Conservation (phyloP, 2,888 invertebrate genomes). For the Drosophila quasianomalipes region DNA sequence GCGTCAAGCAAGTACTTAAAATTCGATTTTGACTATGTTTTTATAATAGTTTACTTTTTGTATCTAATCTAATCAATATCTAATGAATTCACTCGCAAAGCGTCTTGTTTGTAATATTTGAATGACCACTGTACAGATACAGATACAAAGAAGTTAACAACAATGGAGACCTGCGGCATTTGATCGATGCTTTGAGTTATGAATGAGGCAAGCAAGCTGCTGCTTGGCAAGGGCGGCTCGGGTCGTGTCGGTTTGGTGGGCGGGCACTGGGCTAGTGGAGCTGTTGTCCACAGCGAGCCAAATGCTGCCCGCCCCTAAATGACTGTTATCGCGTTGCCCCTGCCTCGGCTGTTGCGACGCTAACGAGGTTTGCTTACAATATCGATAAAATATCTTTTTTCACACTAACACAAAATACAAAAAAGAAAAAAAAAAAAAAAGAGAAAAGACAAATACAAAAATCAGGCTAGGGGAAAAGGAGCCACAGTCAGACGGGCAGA, state of each 20-base stretch:
- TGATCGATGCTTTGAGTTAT: slow-evolving; percentile 61
- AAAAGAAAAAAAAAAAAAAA: background rate
- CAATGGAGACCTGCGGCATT: slow-evolving; percentile 29
- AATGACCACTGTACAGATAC: background rate
- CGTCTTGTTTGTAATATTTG: background rate
- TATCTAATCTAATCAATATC: background rate
- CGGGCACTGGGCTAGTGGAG: slow-evolving; percentile 1
- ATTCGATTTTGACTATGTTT: background rate
- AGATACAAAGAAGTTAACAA: background rate
- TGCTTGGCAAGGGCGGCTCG: background rate
- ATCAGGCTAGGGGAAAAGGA: background rate
- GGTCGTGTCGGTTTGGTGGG: background rate
- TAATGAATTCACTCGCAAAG: background rate
- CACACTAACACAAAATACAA: background rate
- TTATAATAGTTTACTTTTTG: background rate
- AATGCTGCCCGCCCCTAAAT: slow-evolving; percentile 32
- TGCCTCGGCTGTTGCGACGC: slow-evolving; percentile 11
- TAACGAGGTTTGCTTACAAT: slow-evolving; percentile 73
- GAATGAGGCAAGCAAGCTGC: slow-evolving; percentile 43
- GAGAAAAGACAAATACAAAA: background rate
- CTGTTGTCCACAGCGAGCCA: background rate
- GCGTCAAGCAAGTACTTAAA: background rate
- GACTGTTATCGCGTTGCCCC: slow-evolving; percentile 24
- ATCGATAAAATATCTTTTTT: slow-evolving; percentile 66
- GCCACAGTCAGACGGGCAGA: slow-evolving; percentile 35